Percentiles rank a stretch among this genome's conserved stretches.
Conservation (phyloP, 1,140 invertebrate species). For the Bombyx mandarina region DNA sequence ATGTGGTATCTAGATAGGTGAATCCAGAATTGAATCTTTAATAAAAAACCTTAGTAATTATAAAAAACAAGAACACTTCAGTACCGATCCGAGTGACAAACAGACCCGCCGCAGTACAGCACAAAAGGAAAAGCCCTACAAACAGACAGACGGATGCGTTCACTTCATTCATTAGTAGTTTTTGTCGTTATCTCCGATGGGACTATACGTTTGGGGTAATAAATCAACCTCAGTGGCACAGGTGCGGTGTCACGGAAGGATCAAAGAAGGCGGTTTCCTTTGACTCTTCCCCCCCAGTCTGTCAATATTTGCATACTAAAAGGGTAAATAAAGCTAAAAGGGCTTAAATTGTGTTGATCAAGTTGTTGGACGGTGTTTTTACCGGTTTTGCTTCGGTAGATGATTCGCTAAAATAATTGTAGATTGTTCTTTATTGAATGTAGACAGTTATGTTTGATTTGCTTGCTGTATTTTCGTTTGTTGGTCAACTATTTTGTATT, state of each 20-base stretch:
- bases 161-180: constrained; percentile 4
- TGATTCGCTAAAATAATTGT: too few species aligned
- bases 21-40: background rate
- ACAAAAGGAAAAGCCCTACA: background rate
- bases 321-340: constrained; percentile 22
- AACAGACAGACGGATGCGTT: constrained; percentile 1
- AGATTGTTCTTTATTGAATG: too few species aligned
- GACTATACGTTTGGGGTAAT: constrained; percentile 8
- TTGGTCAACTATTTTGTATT: too few species aligned
- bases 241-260: constrained; percentile 12
- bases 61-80: too few species aligned
- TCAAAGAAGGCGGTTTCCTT: constrained; percentile 22
- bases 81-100: too few species aligned
- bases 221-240: constrained; percentile 10
- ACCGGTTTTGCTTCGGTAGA: too few species aligned
- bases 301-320: constrained; percentile 29
- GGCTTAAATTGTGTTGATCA: constrained; percentile 16
- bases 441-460: too few species aligned
- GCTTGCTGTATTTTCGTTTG: too few species aligned
- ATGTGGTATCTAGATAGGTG: background rate
- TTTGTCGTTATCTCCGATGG: constrained; percentile 1
- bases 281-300: constrained; percentile 8
- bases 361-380: constrained; percentile 5
- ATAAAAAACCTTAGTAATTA: too few species aligned
- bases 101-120: too few species aligned